Percentiles rank a stretch among this genome's conserved stretches.
Conservation (phyloP, 2,113 vertebrate genomes). For the Trogon surrucura region DNA sequence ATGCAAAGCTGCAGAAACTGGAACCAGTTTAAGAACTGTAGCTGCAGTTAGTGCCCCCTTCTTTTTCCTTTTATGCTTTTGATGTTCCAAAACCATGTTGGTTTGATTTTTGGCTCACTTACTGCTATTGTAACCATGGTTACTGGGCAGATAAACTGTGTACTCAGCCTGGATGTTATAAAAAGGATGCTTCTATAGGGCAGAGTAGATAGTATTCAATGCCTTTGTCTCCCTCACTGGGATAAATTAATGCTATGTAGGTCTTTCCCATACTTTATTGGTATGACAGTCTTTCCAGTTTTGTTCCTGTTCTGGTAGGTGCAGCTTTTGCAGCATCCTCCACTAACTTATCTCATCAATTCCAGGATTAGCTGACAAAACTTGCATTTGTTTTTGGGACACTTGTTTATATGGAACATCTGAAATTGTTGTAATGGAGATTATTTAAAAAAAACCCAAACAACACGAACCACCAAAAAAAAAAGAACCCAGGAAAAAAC, state of each 20-base stretch:
- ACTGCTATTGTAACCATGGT: accelerated
- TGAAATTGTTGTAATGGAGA: not conserved
- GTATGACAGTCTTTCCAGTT: not conserved
- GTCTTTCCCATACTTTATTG: not conserved
- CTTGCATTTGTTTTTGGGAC: not conserved
- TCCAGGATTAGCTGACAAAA: not conserved
- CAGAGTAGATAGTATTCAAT: not conserved
- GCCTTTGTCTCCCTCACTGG: no score
- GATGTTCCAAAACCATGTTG: not conserved
- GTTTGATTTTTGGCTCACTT: not conserved
- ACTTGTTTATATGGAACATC: not conserved
- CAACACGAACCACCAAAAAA: no score
- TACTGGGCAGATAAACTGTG: not conserved
- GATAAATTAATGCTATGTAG: no score
- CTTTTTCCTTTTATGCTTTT: not conserved
- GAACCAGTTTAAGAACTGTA: not conserved
- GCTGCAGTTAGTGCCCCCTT: not conserved
- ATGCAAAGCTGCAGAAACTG: not conserved
- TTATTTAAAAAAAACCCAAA: not conserved
- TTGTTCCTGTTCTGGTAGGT: not conserved
- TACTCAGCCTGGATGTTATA: not conserved
- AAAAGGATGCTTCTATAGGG: not conserved
- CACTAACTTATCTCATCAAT: not conserved
- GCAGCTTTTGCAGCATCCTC: not conserved
- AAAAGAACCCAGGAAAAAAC: no score